Evolutionary conservation across 2,797 vertebrate genomes (phyloP), one percentile per base, ranked within the genome.

Genomic region (Huso huso): DNA sequence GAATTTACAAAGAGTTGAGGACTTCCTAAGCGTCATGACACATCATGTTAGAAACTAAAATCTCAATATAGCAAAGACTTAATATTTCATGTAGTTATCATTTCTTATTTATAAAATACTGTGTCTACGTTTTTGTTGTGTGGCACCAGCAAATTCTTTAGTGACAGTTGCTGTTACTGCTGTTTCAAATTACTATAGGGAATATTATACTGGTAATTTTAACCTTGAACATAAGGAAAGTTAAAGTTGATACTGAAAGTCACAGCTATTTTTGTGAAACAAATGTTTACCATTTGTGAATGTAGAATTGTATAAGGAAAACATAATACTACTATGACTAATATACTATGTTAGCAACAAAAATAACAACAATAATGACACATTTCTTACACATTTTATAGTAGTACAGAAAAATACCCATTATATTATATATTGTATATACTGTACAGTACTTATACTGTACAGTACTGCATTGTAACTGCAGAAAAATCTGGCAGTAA

Each of bases 71-170:
- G 85, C 78, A 78, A 50, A 79, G 63, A 63, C 69, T 89, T 74
- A 86, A 90, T 87, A 67, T 88, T 88, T 88, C 70, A 89, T 88
- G 85, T 76, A 73, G 78, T 68, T 74, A 75, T 75, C 84, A 86
- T 89, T 76, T 83, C 78, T 88, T 87, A 89, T 89, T 89, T 77
- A 88, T 90, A 73, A 66, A 71, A 80, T 66, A 76, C 74, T 78
- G 79, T 66, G 68, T 73, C 74, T 74, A 72, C 70, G 68, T 68
- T 82, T 84, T 76, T 76, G 77, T 84, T 86, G 77, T 76, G 15
- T 71, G 66, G 75, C 79, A 70, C 75, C 75, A 80, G 81, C 79
- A 71, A 69, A 76, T 68, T 69, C 62, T 66, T 69, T 23, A 48
- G 53, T 67, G 73, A 80, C 66, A 13, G 68, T 68, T 72, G 76